A percentile compares a stretch with the other conserved stretches of the same genome.
Evolutionary conservation across 1,140 invertebrate genomes (phyloP).

Genomic region (Oreohelix idahoensis): DNA sequence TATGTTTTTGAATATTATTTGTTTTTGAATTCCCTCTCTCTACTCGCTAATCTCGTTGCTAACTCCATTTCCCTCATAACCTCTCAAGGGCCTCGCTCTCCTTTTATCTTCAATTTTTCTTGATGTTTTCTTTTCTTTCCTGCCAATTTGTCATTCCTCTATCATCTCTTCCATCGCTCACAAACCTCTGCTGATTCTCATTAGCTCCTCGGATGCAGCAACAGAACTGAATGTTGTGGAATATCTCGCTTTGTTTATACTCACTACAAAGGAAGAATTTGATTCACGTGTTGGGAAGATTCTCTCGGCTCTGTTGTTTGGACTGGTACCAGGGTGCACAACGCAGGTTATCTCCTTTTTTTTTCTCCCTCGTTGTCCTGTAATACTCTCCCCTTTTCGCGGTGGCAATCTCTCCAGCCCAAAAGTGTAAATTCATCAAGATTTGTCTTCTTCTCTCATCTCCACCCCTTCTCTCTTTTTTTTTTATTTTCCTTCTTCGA

Average conservation of each 20-base stretch:
- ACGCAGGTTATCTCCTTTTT: background rate
- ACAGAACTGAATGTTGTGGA: background rate
- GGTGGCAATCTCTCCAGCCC: background rate
- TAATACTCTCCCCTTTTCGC: background rate
- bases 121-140: background rate
- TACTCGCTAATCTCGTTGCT: too few species aligned
- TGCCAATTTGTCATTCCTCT: background rate
- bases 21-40: too few species aligned
- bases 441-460: background rate
- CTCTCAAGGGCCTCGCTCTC: too few species aligned
- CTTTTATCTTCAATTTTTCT: background rate
- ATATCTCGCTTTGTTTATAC: slow-evolving; percentile 3
- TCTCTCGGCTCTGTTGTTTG: background rate
- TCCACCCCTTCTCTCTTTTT: too few species aligned
- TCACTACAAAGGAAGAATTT: slow-evolving; percentile 13
- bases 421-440: background rate
- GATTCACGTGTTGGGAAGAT: background rate
- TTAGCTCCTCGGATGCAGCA: background rate
- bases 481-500: too few species aligned
- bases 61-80: too few species aligned
- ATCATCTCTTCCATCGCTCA: background rate
- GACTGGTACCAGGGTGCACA: background rate
- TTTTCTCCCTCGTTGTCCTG: background rate
- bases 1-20: too few species aligned
- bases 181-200: background rate